phyloP scores from a whole-genome alignment of 2,113 vertebrate species.

The Macquaria australasica region DNA sequence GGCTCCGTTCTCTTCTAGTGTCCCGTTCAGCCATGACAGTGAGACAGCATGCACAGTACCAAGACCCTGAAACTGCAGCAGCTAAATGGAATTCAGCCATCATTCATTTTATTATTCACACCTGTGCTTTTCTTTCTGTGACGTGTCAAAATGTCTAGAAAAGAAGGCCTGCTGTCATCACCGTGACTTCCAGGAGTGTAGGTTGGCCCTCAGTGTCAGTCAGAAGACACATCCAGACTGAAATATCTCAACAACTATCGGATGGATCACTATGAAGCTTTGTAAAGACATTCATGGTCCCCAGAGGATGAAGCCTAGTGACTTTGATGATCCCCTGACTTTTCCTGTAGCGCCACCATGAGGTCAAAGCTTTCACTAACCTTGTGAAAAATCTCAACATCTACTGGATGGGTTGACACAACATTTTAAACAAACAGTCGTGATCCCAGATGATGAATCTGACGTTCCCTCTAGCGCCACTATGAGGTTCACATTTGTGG shows the following conservation, averaged over 20 bases:
- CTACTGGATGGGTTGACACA: too few species aligned
- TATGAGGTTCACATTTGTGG: background rate
- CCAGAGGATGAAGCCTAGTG: too few species aligned
- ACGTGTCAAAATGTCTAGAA: background rate
- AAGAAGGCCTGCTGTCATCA: background rate
- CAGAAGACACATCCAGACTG: too few species aligned
- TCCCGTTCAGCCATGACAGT: background rate
- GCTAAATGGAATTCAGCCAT: background rate
- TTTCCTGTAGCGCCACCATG: too few species aligned
- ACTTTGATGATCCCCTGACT: too few species aligned
- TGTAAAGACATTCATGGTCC: too few species aligned
- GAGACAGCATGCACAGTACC: background rate
- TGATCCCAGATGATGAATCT: background rate
- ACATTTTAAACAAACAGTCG: too few species aligned
- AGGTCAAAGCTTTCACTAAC: too few species aligned
- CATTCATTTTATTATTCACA: background rate
- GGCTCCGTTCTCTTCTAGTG: background rate
- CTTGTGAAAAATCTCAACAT: too few species aligned
- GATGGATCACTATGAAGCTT: too few species aligned
- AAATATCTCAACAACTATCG: too few species aligned
- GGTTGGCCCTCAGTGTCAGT: background rate
- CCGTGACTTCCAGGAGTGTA: background rate
- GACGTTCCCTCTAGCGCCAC: background rate
- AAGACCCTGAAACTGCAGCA: background rate
- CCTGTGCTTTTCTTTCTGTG: background rate